A percentile compares a stretch with the other conserved stretches of the same genome.
Conservation (phyloP, 2,797 vertebrate genomes). For the Pangasius djambal region DNA sequence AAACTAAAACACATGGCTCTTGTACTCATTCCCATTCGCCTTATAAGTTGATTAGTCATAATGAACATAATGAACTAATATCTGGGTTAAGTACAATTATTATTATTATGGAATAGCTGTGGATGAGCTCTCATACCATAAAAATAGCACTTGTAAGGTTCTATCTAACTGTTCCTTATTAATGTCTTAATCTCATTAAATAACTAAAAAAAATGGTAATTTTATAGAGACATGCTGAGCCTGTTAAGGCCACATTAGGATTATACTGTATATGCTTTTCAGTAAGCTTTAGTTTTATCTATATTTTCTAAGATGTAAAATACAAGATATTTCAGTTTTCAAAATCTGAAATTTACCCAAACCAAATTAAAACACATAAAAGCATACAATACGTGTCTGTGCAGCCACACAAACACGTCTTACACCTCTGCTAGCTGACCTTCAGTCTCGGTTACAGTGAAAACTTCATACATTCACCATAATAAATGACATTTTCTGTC, state of each 20-base stretch:
- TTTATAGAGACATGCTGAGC: background rate
- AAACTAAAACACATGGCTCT: background rate
- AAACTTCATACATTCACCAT: no score
- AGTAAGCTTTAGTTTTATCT: background rate
- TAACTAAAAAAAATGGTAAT: background rate
- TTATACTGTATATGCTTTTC: background rate
- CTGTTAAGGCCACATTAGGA: background rate
- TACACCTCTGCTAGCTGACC: no score
- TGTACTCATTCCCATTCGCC: constrained; percentile 8
- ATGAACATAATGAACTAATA: background rate
- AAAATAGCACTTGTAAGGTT: background rate
- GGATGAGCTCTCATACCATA: no score
- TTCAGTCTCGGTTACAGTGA: no score
- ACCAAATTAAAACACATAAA: background rate
- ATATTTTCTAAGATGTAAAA: background rate
- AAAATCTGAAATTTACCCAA: background rate
- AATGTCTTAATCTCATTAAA: background rate
- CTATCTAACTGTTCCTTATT: background rate
- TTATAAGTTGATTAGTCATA: background rate
- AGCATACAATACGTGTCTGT: background rate
- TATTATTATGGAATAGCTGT: background rate
- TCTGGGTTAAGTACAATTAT: background rate
- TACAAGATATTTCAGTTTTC: background rate
- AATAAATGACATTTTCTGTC: no score
- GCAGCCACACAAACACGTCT: background rate